Percentiles rank a stretch among this genome's conserved stretches.
These are phyloP conservation scores for Amphipoea lucens DNA, from an alignment of 2,888 invertebrate genomes.

Conservation along the genomic window DNA sequence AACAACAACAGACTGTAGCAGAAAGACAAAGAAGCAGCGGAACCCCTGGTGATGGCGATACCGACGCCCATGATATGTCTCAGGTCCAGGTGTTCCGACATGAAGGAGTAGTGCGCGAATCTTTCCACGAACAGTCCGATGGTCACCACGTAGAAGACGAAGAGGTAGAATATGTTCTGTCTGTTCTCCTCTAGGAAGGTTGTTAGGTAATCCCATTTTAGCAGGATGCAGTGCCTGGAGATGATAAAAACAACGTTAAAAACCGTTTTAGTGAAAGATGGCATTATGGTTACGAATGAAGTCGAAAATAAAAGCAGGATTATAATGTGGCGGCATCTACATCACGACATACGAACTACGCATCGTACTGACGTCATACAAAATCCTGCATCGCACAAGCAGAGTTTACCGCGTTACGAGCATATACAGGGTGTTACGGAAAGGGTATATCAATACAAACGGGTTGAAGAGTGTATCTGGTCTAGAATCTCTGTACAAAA, in stretches of 20 bases:
- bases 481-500: too few species aligned
- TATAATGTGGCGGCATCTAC: neutral
- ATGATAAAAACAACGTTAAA: neutral
- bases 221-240: constrained; percentile 92
- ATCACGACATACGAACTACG: too few species aligned
- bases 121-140: constrained; percentile 98
- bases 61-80: constrained; percentile 99
- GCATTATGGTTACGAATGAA: neutral
- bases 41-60: constrained; percentile 98
- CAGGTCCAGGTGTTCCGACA: constrained; percentile 98
- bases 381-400: too few species aligned
- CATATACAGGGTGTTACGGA: too few species aligned
- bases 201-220: constrained; percentile 96
- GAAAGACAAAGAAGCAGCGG: constrained; percentile 98
- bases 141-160: constrained; percentile 98
- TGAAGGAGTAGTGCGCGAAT: constrained; percentile 98
- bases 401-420: too few species aligned
- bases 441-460: too few species aligned
- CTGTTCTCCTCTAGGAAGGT: constrained; percentile 98
- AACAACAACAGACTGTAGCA: constrained; percentile 97
- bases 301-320: neutral
- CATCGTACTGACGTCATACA: too few species aligned
- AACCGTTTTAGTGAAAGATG: neutral
- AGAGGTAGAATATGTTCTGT: constrained; percentile 98
- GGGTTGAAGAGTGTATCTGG: too few species aligned